Evolutionary conservation across 1,140 invertebrate genomes (phyloP).

Genomic region (Drosophila virilis): DNA sequence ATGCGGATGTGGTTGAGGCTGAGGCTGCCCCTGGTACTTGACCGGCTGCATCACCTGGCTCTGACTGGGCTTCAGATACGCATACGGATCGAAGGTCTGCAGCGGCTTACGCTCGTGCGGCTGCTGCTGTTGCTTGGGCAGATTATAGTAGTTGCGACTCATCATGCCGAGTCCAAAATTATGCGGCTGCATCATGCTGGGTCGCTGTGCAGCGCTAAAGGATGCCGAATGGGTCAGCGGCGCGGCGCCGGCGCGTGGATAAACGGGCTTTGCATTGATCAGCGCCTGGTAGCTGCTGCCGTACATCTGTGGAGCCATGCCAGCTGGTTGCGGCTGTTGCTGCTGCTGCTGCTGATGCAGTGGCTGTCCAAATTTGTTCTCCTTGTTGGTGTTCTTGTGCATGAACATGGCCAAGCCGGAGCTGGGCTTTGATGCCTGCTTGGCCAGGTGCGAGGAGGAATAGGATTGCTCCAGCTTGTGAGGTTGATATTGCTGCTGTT

Average conservation of each 20-base stretch:
- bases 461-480: conserved; percentile 74
- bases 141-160: conserved; percentile 72
- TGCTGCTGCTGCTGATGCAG: conserved; percentile 27
- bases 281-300: conserved; percentile 35
- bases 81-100: conserved; percentile 82
- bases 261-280: conserved; percentile 34
- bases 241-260: conserved; percentile 40
- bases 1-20: conserved; percentile 58
- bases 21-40: conserved; percentile 64
- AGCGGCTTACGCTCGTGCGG: conserved; percentile 71
- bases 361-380: conserved; percentile 73
- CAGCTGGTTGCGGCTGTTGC: conserved; percentile 27
- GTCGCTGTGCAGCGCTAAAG: conserved; percentile 65
- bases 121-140: conserved; percentile 54
- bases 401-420: conserved; percentile 59
- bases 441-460: conserved; percentile 68
- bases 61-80: conserved; percentile 69
- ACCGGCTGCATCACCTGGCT: conserved; percentile 50
- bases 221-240: conserved; percentile 68
- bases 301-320: conserved; percentile 68
- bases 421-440: conserved; percentile 52
- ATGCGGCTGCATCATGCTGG: conserved; percentile 51
- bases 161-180: conserved; percentile 67
- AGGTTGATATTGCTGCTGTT: conserved; percentile 42
- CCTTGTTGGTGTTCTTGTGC: conserved; percentile 75